Percentiles rank a stretch among this genome's conserved stretches.
Conservation (phyloP, 2,888 invertebrate genomes). For the Alentia gelatinosa region DNA sequence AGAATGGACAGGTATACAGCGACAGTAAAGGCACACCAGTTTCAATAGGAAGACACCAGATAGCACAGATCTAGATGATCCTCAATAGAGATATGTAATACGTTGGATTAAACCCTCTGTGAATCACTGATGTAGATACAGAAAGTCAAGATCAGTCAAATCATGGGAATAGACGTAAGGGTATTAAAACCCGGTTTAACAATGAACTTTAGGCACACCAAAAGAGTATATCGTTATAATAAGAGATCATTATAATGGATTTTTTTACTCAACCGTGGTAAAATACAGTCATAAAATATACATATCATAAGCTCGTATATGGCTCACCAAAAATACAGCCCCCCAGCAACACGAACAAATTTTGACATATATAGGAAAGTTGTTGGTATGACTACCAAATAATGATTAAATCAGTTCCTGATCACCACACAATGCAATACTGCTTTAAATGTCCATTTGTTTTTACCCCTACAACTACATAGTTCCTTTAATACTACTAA, state of each 20-base stretch:
- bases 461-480: no score
- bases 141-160: slow-evolving; percentile 40
- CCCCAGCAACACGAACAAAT: not conserved
- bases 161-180: not conserved
- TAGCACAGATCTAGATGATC: not conserved
- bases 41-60: slow-evolving; percentile 2
- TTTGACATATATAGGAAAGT: not conserved
- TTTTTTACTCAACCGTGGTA: slow-evolving; percentile 22
- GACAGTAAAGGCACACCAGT: not conserved
- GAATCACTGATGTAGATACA: not conserved
- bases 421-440: no score
- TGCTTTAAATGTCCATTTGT: no score
- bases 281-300: slow-evolving; percentile 40
- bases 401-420: no score
- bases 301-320: slow-evolving; percentile 36
- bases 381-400: no score
- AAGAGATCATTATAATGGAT: slow-evolving; percentile 41
- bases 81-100: not conserved
- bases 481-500: not conserved
- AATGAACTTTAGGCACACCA: slow-evolving; percentile 28
- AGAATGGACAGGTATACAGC: not conserved
- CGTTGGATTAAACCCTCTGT: not conserved
- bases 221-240: slow-evolving; percentile 15
- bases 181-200: slow-evolving; percentile 38
- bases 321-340: slow-evolving; percentile 25